Percentiles rank a stretch among this genome's conserved stretches.
These are phyloP conservation scores for Rhopalosiphum maidis DNA, from an alignment of 1,140 invertebrate species.

Conservation along the genomic window DNA sequence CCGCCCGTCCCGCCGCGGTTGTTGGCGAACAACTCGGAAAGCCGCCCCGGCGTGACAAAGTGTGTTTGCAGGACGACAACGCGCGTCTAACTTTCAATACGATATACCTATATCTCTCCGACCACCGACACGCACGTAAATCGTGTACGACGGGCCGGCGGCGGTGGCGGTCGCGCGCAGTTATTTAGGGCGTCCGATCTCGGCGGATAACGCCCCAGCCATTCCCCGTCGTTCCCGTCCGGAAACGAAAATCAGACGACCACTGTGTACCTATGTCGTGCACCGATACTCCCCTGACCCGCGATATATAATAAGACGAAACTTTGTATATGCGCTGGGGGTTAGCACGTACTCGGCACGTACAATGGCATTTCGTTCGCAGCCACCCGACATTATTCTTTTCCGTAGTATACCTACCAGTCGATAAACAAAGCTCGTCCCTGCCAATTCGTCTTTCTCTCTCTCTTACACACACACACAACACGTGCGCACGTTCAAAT, in stretches of 20 bases:
- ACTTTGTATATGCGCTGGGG: background rate
- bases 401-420: background rate
- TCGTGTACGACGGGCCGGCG: background rate
- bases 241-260: background rate
- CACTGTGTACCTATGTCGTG: background rate
- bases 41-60: constrained; percentile 18
- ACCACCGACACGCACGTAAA: background rate
- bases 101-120: background rate
- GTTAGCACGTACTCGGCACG: background rate
- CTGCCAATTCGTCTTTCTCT: too few species aligned
- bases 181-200: constrained; percentile 6
- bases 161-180: background rate
- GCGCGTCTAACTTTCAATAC: constrained; percentile 22
- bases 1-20: background rate
- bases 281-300: background rate
- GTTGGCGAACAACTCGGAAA: constrained; percentile 42
- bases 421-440: background rate
- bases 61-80: constrained; percentile 9
- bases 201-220: background rate
- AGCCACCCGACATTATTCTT: background rate
- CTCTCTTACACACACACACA: background rate
- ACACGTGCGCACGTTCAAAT: background rate
- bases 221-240: background rate
- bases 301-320: background rate
- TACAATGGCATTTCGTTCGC: background rate